phyloP scores from a whole-genome alignment of 2,888 invertebrate species.

The Mythimna vitellina region DNA sequence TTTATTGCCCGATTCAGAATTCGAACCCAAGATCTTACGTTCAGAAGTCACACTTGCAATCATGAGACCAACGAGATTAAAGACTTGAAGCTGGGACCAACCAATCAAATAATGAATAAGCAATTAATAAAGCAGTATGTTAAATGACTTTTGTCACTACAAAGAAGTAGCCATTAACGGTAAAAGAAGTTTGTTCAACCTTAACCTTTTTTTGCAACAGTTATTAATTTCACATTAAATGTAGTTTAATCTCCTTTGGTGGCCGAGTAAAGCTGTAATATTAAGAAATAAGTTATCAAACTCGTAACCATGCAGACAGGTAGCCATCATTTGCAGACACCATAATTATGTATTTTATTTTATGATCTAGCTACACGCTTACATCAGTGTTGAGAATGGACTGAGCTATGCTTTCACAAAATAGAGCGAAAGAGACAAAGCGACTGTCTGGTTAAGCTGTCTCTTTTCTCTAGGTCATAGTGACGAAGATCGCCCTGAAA shows the following conservation, averaged over 20 bases:
- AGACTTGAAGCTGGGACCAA: too few relatives aligned
- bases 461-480: background rate
- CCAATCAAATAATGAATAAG: too few relatives aligned
- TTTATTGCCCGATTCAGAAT: too few relatives aligned
- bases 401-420: background rate
- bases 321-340: conserved; percentile 32
- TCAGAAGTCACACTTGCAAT: too few relatives aligned
- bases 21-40: too few relatives aligned
- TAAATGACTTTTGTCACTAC: background rate
- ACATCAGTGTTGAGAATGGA: background rate
- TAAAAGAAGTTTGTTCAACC: background rate
- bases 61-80: too few relatives aligned
- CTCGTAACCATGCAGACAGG: conserved; percentile 25
- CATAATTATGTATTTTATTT: conserved; percentile 36
- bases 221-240: conserved; percentile 6
- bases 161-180: background rate
- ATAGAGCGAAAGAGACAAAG: background rate
- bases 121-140: background rate
- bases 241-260: conserved; percentile 7
- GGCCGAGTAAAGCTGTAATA: conserved; percentile 6
- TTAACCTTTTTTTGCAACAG: conserved; percentile 23
- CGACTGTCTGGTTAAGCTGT: background rate
- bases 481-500: background rate
- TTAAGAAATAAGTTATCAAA: conserved; percentile 40
- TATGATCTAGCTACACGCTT: background rate